A percentile compares a stretch with the other conserved stretches of the same genome.
Conservation (phyloP, 2,888 invertebrate genomes). For the Ophion costatus region DNA sequence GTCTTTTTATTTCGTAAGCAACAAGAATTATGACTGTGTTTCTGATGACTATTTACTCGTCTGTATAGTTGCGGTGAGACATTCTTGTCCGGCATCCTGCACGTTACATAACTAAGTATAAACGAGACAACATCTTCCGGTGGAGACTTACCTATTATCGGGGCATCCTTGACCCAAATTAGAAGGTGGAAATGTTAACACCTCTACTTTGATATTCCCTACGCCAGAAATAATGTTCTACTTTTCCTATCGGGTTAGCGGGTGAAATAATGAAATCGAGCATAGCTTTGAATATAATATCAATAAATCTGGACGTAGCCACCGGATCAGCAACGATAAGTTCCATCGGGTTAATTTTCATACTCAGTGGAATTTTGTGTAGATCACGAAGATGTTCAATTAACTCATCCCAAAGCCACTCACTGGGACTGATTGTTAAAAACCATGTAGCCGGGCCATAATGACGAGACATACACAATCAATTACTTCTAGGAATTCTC, state of each 20-base stretch:
- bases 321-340: constrained; percentile 76
- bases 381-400: constrained; percentile 70
- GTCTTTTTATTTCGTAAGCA: constrained; percentile 32
- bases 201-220: constrained; percentile 70
- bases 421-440: constrained; percentile 64
- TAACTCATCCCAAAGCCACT: constrained; percentile 73
- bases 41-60: constrained; percentile 43
- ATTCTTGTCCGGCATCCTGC: constrained; percentile 64
- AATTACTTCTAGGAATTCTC: constrained; percentile 65
- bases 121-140: constrained; percentile 68
- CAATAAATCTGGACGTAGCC: constrained; percentile 75
- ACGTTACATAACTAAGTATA: constrained; percentile 69
- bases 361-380: constrained; percentile 65
- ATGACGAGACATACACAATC: constrained; percentile 68
- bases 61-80: constrained; percentile 65
- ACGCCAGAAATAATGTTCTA: constrained; percentile 69
- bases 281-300: constrained; percentile 75
- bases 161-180: constrained; percentile 65
- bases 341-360: constrained; percentile 59
- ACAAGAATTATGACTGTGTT: constrained; percentile 29
- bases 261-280: constrained; percentile 72
- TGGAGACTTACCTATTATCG: constrained; percentile 66
- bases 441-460: constrained; percentile 73
- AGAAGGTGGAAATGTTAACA: constrained; percentile 65
- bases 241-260: constrained; percentile 69